phyloP scores from a whole-genome alignment of 2,888 invertebrate species.

The Anticlea derivata region DNA sequence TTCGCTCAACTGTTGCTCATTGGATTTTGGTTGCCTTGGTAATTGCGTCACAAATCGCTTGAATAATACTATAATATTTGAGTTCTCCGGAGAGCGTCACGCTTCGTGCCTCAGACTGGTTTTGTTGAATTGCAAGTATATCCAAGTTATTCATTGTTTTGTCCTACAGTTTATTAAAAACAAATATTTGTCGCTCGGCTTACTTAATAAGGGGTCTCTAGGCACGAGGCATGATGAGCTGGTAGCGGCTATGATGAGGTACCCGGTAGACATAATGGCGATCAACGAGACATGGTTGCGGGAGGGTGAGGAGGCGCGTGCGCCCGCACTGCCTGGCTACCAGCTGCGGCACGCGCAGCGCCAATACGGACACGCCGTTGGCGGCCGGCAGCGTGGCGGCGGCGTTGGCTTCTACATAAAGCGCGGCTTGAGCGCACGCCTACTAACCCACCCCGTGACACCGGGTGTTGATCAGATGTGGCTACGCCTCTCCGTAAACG shows the following conservation, averaged over 20 bases:
- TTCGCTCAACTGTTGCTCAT: no score
- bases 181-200: slow-evolving; percentile 29
- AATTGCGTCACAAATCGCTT: no score
- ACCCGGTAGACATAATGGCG: slow-evolving; percentile 28
- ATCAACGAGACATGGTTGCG: slow-evolving; percentile 30
- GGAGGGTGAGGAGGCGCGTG: slow-evolving; percentile 14
- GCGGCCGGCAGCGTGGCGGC: slow-evolving; percentile 8
- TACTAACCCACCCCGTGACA: neutral
- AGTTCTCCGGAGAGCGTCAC: neutral
- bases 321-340: slow-evolving; percentile 23
- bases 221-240: slow-evolving; percentile 38
- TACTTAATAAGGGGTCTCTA: slow-evolving; percentile 36
- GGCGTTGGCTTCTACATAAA: slow-evolving; percentile 12
- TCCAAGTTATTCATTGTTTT: neutral
- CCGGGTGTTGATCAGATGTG: neutral
- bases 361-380: neutral
- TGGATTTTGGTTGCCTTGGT: no score
- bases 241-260: slow-evolving; percentile 15
- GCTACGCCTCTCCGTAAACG: neutral
- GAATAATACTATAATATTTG: no score
- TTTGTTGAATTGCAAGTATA: slow-evolving; percentile 1
- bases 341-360: slow-evolving; percentile 6
- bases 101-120: neutral
- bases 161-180: slow-evolving; percentile 3
- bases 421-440: neutral